Base-by-base conservation (phyloP, 2,797 vertebrate genomes). In the Aselliscus stoliczkanus region DNA sequence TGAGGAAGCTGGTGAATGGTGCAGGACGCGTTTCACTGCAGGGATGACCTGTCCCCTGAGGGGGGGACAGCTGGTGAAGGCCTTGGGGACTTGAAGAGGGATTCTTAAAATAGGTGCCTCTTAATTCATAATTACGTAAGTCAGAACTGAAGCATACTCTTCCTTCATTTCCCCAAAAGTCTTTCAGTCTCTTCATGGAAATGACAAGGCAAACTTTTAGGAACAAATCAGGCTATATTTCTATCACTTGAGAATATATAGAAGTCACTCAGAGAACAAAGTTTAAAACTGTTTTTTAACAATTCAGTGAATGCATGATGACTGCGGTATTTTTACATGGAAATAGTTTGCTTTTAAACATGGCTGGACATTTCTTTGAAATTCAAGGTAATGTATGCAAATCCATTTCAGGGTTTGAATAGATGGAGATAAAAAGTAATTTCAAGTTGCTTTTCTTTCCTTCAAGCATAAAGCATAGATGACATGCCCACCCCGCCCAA, bases 331-430 rank as follows among this genome's bases (percentile, higher is more conserved):
- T 90, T 72, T 29, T 12, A 39, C 47, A 31, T 20, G 34, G 88
- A 85, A 81, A 80, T 64, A 64, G n/a, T 44, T 93, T 76, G 15
- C 18, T 27, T 90, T 72, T 70, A 79, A 79, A 42, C 21, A 21
- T 39, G 95, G 42, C 5, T 47, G 25, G 54, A 62, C 76, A 42
- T 17, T 44, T n/a, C 62, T 62, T 95, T 73, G 56, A 27, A 23
- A 67, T 31, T 60, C n/a, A n/a, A 25, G 21, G 0, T 56, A 23
- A 42, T 69, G 65, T 42, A 70, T 88, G 62, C 17, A 84, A 34
- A 39, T 75, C 42, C 34, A 18, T 44, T 72, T 34, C 13, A 20
- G n/a, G 25, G 5, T 34, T 29, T 47, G 5, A 44, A 10, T 0
- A 31, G 10, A 25, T 44, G 11, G 52, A 47, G 76, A 18, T 34